Evolutionary conservation across 2,888 invertebrate genomes (phyloP), one percentile per base, ranked within the genome.

Genomic region (Cephus sareptanus): DNA sequence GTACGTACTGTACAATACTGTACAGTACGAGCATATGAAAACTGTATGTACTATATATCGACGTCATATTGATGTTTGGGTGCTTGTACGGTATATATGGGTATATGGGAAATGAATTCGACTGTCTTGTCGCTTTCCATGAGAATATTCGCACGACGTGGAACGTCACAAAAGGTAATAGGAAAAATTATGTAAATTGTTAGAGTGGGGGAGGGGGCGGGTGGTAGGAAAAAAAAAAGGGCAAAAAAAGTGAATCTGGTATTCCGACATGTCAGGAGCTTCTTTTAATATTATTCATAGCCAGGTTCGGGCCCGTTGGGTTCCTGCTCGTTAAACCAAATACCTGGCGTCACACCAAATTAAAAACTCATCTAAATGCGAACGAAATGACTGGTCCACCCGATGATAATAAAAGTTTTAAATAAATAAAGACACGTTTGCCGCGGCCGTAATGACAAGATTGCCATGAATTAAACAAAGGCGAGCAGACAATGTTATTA

Each of bases 361-460:
- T 88, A 87, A 89, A 88, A 88, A 86, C 85, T 86, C 86, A 87
- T 87, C 85, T 86, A 84, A 86, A 86, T 86, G 81, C 86, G 83
- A 77, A 80, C 83, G 81, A 87, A 86, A 87, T 85, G 84, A 86
- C 83, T 81, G 84, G 80, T 77, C 81, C 83, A 76, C 35, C 74
- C 75, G 69, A 77, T 23, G 77, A 79, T 82, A 83, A 81, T 82
- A 82, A 83, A 85, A 84, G 81, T 85, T 85, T 85, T 81, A 84
- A 87, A 87, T 87, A 85, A 87, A 87, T 86, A 87, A 86, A 87
- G 82, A 84, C 81, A 84, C 85, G 79, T 83, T 84, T 79, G 81
- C 80, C 78, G 78, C 76, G 79, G 83, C 40, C 81, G 82, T 87
- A 85, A 87, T 87, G 85, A 86, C 86, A 86, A 88, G 84, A 87